Conservation (phyloP, 1,140 invertebrate genomes). For the Vollenhovia emeryi region DNA sequence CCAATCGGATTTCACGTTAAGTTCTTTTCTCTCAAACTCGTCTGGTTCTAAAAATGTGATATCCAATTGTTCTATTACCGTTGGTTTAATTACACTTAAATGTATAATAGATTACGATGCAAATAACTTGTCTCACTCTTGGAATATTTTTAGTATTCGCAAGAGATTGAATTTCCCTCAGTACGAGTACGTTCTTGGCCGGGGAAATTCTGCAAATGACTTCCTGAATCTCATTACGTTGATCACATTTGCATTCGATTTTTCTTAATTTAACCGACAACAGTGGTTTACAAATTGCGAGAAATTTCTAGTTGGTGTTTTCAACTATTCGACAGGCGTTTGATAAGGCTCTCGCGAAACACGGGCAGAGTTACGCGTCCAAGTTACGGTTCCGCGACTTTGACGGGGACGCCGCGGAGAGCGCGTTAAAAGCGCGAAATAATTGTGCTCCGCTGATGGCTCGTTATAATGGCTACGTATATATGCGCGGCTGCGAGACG, state of each 20-base stretch:
- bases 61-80: background rate
- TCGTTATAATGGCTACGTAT: slow-evolving; percentile 27
- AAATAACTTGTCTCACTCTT: background rate
- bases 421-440: slow-evolving; percentile 46
- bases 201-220: background rate
- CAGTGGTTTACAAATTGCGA: background rate
- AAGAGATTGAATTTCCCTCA: background rate
- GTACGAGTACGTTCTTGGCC: background rate
- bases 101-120: background rate
- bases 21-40: background rate
- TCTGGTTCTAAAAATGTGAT: background rate
- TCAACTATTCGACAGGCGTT: slow-evolving; percentile 3
- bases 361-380: background rate
- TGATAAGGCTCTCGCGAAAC: background rate
- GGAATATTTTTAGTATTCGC: background rate
- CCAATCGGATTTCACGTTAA: background rate
- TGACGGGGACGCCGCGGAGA: background rate
- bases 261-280: background rate
- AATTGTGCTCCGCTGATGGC: slow-evolving; percentile 13
- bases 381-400: slow-evolving; percentile 12
- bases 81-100: background rate
- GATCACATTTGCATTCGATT: background rate
- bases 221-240: background rate
- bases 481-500: background rate
- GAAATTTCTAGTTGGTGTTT: background rate